Evolutionary conservation across 1,140 invertebrate species (phyloP), one percentile per base, ranked within the genome.

Genomic region (Lepidurus packardi): DNA sequence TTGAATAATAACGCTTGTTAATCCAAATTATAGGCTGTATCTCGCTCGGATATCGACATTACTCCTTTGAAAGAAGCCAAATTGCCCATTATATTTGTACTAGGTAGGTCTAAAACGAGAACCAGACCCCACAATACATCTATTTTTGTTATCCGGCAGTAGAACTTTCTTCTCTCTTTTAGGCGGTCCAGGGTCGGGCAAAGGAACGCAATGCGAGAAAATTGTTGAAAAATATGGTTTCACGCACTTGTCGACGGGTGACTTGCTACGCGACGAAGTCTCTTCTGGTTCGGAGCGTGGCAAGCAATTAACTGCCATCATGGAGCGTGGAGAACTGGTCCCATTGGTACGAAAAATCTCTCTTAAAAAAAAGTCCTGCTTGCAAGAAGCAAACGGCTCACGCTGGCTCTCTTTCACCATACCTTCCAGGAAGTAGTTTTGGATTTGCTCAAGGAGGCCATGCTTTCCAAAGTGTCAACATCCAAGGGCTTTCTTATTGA

Each of bases 401-500:
- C 13, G 41, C 42, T 43, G 24, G 13, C n/a, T 13, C 74, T 77
- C 73, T 43, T 41, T 78, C 24, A 77, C 47, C 81, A 73, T 74
- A 80, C 24, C 73, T 83, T 83, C 21, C 82, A 97, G 88, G 93
- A 95, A 74, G 88, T 96, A 0, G 96, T 98, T 0, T 84, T 98
- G 76, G 91, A 92, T 24, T 87, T 98, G 45, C 88, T 99, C 11
- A 93, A 92, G 82, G 92, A 94, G 81, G 93, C 93, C 9, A 97
- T 98, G 84, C 78, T 91, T 9, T 89, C 89, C 73, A 88, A 90
- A 74, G 84, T 91, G 7, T 85, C 86, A 1, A 89, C 87, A 0
- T 89, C 92, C 1, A 95, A 93, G 82, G 97, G 97, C 21, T 97
- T 95, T 85, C 90, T 99, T 9, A 96, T 99, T 82, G 97, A 98